Evolutionary conservation across 2,113 vertebrate species (phyloP).

Genomic region (Varanus komodoensis): DNA sequence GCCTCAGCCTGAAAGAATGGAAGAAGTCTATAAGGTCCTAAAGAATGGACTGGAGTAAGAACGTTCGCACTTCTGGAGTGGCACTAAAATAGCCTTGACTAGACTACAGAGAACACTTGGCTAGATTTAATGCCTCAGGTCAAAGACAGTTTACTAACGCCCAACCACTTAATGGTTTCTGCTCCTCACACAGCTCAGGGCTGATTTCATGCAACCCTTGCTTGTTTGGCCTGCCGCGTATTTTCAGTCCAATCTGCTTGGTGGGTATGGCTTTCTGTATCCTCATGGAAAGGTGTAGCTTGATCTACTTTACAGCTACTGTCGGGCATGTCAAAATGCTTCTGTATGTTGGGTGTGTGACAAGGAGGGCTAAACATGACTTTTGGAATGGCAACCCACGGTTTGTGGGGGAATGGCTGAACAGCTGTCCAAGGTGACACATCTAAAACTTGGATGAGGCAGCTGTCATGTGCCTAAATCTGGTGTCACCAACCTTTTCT

Average conservation of each 20-base stretch:
- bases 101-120: constrained; percentile 8
- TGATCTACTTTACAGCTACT: neutral
- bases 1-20: constrained; percentile 91
- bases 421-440: neutral
- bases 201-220: neutral
- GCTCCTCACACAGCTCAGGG: neutral
- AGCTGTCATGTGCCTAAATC: neutral
- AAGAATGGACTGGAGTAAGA: constrained; percentile 96
- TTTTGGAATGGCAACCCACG: neutral
- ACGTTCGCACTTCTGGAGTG: constrained; percentile 24
- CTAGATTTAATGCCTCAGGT: neutral
- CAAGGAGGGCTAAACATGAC: neutral
- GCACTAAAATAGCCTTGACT: constrained; percentile 12
- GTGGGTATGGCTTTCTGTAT: neutral
- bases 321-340: neutral
- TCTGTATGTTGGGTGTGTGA: neutral
- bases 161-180: neutral
- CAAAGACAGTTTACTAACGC: neutral
- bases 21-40: constrained; percentile 91
- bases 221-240: neutral
- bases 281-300: neutral
- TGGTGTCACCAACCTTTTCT: no score
- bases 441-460: neutral
- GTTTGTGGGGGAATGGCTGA: neutral
- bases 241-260: neutral